A percentile compares a stretch with the other conserved stretches of the same genome.
phyloP scores from a whole-genome alignment of 1,140 invertebrate genomes.

The Cydia amplana region DNA sequence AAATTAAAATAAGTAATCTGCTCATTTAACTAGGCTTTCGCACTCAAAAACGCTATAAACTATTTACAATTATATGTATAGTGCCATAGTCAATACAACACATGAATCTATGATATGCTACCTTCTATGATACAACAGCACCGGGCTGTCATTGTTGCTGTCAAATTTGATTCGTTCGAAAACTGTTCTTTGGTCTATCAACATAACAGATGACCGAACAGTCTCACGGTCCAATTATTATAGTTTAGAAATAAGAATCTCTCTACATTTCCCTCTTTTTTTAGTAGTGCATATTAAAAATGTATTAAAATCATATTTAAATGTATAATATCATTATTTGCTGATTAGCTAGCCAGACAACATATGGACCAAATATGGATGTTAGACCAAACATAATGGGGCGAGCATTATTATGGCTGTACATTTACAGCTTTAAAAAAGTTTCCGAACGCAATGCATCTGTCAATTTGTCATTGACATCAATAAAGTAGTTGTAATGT shows the following conservation, averaged over 20 bases:
- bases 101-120: too few species aligned
- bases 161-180: not conserved
- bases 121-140: not conserved
- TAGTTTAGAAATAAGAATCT: too few species aligned
- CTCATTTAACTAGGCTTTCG: not conserved
- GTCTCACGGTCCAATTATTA: too few species aligned
- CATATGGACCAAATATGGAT: too few species aligned
- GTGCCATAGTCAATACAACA: not conserved
- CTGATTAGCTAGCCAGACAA: too few species aligned
- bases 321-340: too few species aligned
- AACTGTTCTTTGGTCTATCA: not conserved
- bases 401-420: not conserved
- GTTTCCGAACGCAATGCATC: conserved; percentile 1
- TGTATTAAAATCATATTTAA: too few species aligned
- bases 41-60: not conserved
- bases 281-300: too few species aligned
- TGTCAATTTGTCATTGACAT: conserved; percentile 13
- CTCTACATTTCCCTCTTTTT: too few species aligned
- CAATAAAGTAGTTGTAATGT: not conserved
- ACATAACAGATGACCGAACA: too few species aligned
- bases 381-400: not conserved
- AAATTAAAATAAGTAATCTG: not conserved
- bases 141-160: not conserved
- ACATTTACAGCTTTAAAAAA: not conserved
- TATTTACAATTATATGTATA: not conserved